Evolutionary conservation across 2,888 invertebrate genomes (phyloP), one percentile per base, ranked within the genome.

Genomic region (Augochlorella aurata): DNA sequence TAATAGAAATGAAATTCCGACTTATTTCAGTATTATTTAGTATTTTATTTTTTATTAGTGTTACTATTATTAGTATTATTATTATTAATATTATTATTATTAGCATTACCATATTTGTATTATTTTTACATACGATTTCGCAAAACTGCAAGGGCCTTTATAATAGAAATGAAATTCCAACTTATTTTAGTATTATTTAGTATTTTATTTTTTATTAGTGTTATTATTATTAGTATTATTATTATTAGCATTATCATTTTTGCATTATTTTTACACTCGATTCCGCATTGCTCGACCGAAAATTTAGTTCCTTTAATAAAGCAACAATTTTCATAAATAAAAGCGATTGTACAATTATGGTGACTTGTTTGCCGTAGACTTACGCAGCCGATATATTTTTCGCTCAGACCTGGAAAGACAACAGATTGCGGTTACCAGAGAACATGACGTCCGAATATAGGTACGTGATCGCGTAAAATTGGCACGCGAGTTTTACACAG

Each of bases 371-470:
- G 93, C 93, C 74, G 63, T 91, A 97, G 97, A 98, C 98, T 0
- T 98, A 98, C 89, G 97, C 97, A 1, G 98, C 98, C 0, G 98
- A 98, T 91, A 97, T 98, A 92, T 98, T 98, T 94, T 98, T 98
- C 93, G 98, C 98, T 16, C 98, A 98, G 95, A 97, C 97, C 3
- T 98, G 98, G 98, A 97, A 97, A 93, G 98, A 98, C 93, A 97
- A 97, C 93, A 95, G 98, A 10, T 94, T 98, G 45, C 94, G 97
- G 78, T 94, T 98, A 83, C 98, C 98, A 0, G 98, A 98, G 94
- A 98, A 98, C 89, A 98, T 98, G 98, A 98, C 98, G 0, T 97
- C 97, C 2, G 98, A 98, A 93, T 98, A 98, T 94, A 96, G 97
- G 95, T 96, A 91, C 10, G 63, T n/a, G 45, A 67, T 63, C 14